Conservation (phyloP, 1,140 invertebrate species). For the Tetragonula clypearis region DNA sequence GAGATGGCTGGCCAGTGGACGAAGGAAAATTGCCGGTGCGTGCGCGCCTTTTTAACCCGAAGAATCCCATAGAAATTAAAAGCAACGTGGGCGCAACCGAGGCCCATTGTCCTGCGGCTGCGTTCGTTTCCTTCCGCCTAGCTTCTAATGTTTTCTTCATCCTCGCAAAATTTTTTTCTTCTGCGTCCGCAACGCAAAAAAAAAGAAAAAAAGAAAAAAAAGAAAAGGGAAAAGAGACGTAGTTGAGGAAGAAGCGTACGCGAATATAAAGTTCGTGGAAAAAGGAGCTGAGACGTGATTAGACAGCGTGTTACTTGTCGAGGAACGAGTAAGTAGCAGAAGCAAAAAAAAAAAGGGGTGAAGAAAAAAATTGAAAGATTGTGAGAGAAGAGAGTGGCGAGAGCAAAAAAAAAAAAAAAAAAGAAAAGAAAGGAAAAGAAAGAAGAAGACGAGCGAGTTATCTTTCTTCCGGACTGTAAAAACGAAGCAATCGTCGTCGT, state of each 20-base stretch:
- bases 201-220: not conserved
- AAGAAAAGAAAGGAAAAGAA: slow-evolving; percentile 28
- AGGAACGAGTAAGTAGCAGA: not conserved
- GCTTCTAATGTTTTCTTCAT: slow-evolving; percentile 21
- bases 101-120: slow-evolving; percentile 44
- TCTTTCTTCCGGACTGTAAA: slow-evolving; percentile 50
- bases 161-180: slow-evolving; percentile 59
- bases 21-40: not conserved
- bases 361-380: slow-evolving; percentile 58
- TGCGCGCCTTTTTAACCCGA: slow-evolving; percentile 44
- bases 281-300: not conserved
- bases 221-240: no score
- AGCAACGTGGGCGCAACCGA: slow-evolving; percentile 40
- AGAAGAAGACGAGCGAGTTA: slow-evolving; percentile 24
- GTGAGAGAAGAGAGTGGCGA: slow-evolving; percentile 56
- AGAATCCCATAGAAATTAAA: slow-evolving; percentile 50
- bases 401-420: slow-evolving; percentile 16
- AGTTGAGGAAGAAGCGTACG: not conserved
- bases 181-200: not conserved
- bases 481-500: slow-evolving; percentile 59
- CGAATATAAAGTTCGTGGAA: not conserved
- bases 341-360: not conserved
- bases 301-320: slow-evolving; percentile 7
- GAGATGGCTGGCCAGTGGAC: not conserved
- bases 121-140: slow-evolving; percentile 15